Conservation (phyloP, 2,797 vertebrate species). For the Clamator glandarius region DNA sequence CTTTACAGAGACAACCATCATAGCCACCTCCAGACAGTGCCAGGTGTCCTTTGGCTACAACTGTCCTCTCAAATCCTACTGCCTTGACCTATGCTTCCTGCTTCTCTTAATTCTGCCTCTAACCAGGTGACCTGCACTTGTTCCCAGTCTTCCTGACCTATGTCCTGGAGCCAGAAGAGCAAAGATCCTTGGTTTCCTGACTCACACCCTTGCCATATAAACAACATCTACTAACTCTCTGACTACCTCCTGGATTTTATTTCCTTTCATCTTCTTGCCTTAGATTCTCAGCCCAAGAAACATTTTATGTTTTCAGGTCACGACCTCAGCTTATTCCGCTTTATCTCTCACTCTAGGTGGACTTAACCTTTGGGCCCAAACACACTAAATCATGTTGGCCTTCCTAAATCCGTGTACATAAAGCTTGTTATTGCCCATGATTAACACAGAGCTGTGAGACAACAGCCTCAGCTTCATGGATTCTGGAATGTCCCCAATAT, state of each 20-base stretch:
- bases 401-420: not conserved
- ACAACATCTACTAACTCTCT: not conserved
- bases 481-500: not conserved
- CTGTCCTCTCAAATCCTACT: not conserved
- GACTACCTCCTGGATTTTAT: not conserved
- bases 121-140: not conserved
- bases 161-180: not conserved
- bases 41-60: not conserved
- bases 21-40: rapidly evolving
- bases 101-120: not conserved
- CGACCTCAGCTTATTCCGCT: not conserved
- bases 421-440: not conserved
- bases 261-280: not conserved
- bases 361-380: not conserved
- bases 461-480: not conserved
- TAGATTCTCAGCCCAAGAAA: not conserved
- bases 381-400: not conserved
- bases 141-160: not conserved
- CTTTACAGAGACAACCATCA: not conserved
- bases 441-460: not conserved
- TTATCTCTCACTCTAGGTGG: not conserved
- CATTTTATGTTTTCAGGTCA: not conserved
- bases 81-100: not conserved
- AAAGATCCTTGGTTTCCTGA: not conserved
- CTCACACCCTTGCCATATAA: not conserved